A percentile compares a stretch with the other conserved stretches of the same genome.
Conservation (phyloP, 1,140 invertebrate species). For the Drosophila aff. region DNA sequence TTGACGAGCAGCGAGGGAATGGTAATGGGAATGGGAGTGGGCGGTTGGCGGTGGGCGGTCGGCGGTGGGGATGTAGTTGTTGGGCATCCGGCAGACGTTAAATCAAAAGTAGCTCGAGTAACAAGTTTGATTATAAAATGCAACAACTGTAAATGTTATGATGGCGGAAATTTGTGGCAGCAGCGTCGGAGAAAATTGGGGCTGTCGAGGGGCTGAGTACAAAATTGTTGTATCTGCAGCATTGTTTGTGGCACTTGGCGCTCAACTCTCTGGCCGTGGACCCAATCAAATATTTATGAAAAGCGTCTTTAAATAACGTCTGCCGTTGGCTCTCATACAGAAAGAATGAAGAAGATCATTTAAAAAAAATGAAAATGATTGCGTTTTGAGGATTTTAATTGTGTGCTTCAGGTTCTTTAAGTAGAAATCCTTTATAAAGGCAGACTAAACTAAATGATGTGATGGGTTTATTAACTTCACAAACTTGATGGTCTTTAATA, state of each 20-base stretch:
- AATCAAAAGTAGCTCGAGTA: conserved; percentile 71
- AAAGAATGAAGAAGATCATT: neutral
- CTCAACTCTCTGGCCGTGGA: conserved; percentile 9
- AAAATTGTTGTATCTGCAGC: conserved; percentile 30
- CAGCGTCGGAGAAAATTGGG: neutral
- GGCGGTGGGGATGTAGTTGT: neutral
- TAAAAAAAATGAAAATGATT: neutral
- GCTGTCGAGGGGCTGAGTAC: neutral
- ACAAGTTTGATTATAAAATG: conserved; percentile 81
- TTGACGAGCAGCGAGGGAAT: conserved; percentile 62
- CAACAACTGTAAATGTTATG: conserved; percentile 81
- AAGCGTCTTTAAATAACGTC: conserved; percentile 31
- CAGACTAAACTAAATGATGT: no score
- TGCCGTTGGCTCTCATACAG: neutral
- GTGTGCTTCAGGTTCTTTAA: neutral
- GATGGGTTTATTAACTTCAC: no score
- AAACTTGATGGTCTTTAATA: neutral
- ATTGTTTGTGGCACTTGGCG: conserved; percentile 37
- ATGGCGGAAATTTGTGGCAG: conserved; percentile 69
- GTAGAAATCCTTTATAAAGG: no score
- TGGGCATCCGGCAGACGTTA: conserved; percentile 56
- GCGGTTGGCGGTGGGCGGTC: neutral
- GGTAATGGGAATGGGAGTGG: conserved; percentile 1
- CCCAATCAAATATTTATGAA: conserved; percentile 43
- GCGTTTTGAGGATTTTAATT: neutral